Evolutionary conservation across 2,888 invertebrate genomes (phyloP), one percentile per base, ranked within the genome.

Genomic region (Glaucopsyche alexis): DNA sequence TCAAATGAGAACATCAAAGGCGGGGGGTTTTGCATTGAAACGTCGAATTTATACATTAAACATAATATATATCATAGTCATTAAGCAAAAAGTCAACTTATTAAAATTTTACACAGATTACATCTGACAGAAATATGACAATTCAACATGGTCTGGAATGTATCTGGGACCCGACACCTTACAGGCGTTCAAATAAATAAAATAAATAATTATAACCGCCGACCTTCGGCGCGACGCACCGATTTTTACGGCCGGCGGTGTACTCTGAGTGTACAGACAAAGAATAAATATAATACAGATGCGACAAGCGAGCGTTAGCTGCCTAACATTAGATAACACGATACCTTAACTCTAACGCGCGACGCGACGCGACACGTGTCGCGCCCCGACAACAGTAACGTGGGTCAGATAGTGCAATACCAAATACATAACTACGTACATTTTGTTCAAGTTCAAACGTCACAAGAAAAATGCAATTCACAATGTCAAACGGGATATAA

Each of bases 131-230:
- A 71, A 72, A 71, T 76, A 74, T 76, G 80, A 80, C 84, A 89
- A 88, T 87, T 86, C 86, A 90, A 90, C 87, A 86, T 89, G 91
- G 92, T 91, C 86, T 84, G 93, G 93, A 93, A 92, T 93, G 93
- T 92, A 81, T 81, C 83, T 84, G 86, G 84, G 87, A 91, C 90
- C 91, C 87, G 90, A 91, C 91, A 91, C 92, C 93, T 93, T 91
- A 86, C 89, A 93, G 93, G 92, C 86, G 90, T 87, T 83, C 85
- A 86, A 83, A 80, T 79, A 83, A 79, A 74, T 71, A 70, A 73
- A 65, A 71, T 60, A 72, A 73, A 66, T 71, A 74, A 67, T 73
- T 65, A 72, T 49, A 76, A 73, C 69, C 69, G 69, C 45, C 69
- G 29, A n/a, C 19, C 40, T 14, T 16, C 42, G 11, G 4, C 8